Conservation (phyloP, 2,113 vertebrate species). For the Engraulis encrasicolus region DNA sequence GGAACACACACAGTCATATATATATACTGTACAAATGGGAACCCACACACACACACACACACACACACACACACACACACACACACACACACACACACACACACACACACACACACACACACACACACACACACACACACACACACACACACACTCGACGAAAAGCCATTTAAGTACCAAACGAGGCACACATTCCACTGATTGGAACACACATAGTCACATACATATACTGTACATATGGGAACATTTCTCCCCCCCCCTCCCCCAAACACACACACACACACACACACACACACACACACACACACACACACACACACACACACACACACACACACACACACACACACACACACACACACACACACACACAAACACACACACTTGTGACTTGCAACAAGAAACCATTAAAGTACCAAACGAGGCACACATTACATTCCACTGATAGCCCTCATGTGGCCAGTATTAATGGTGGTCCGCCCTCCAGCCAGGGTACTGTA, state of each 20-base stretch:
- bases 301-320: neutral
- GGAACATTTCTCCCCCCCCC: no score
- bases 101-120: no score
- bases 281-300: no score
- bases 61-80: conserved; percentile 3
- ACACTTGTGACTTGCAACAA: neutral
- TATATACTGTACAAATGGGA: neutral
- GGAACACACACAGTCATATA: neutral
- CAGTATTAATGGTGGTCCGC: neutral
- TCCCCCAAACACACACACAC: no score
- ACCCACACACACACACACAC: neutral
- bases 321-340: conserved; percentile 2
- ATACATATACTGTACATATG: neutral
- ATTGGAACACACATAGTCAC: no score
- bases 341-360: neutral
- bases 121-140: no score
- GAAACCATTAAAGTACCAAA: neutral
- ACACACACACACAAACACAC: no score
- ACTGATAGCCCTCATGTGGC: neutral
- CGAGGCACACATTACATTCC: neutral
- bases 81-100: neutral
- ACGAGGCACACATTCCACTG: neutral
- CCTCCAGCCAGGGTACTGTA: neutral
- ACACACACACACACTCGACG: neutral
- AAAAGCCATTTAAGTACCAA: neutral